Base-by-base conservation (phyloP, 2,888 invertebrate species). In the Trissonchulus sp. region DNA sequence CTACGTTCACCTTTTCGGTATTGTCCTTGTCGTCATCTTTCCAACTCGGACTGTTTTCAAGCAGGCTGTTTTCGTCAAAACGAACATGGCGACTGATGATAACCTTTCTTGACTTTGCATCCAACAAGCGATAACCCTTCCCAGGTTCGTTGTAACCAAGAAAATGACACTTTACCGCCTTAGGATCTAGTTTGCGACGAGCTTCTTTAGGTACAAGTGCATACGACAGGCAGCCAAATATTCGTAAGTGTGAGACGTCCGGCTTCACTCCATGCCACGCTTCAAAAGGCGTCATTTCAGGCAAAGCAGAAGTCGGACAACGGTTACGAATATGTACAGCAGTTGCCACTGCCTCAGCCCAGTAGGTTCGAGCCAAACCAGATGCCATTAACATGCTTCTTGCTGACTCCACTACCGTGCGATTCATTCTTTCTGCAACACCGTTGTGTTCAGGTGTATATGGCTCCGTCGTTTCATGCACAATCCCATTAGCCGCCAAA, bases 211-310 rank as follows among this genome's bases (percentile, higher is more conserved):
- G 78, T 15, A 77, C 65, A 73, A 74, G 72, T 1, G 75, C 76
- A 73, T 33, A 78, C n/a, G 76, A 77, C 31, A 75, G 71, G 23
- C 73, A 75, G 15, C 79, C 78, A 65, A 78, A 79, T 28, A 79
- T 62, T 33, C 77, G 38, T n/a, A 80, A 23, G 65, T 79, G 74
- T 30, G 63, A 31, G 23, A 79, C 37, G 30, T 30, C 37, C 8
- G 78, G 78, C 37, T 63, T 75, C 34, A 71, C 73, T 18, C 63
- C 73, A 72, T 62, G 68, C 78, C 77, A 77, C 8, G 74, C 28
- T 75, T 80, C 79, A 76, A n/a, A 35, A 79, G 2, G 80, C 78
- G 28, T 78, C 79, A 18, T 69, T 77, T 18, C 38, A 68, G 28
- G 35, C 30, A 48, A 30, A 15, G 31, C 18, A 31, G 72, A 75